Evolutionary conservation across 1,140 invertebrate species (phyloP), one percentile per base, ranked within the genome.

Genomic region (Bombus turneri): DNA sequence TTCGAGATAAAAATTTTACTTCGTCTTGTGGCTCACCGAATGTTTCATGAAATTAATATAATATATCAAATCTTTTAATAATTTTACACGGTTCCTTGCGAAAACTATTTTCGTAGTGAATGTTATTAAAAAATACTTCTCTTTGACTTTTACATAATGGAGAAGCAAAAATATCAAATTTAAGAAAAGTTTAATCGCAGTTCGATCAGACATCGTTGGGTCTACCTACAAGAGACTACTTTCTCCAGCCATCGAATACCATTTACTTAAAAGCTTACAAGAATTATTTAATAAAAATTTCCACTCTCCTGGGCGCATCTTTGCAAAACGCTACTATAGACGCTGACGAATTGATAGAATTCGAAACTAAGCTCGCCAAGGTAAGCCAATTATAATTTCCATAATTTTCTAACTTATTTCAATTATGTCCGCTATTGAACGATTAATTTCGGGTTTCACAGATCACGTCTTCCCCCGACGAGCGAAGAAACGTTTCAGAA

Each of bases 181-280:
- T 9, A 31, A 64, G 25, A 64, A 64, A n/a, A 43, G 6, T 41
- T 47, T 53, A 43, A 77, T 92, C 78, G 39, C 91, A 97, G 97
- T 96, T 99, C 88, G 98, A 99, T 95, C 98, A 99, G 95, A 97
- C 97, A 0, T 97, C 96, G n/a, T 95, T 99, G 87, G 98, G 98
- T 37, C 95, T 99, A 86, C 98, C 98, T 22, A 98, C 97, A 25
- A 96, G 97, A 77, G 98, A 98, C 90, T 98, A 99, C 92, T 99
- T 97, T 94, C 95, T 98, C 28, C 96, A 97, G 91, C 94, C 96
- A 31, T 95, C 95, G 1, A 97, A 98, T 91, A 95, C 95, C 84
- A 95, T 96, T 53, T 98, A 98, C 90, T 93, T 98, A 39, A 95
- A 97, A 64, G 98, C 98, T 3, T 99, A 99, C 91, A 96, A 97